Evolutionary conservation across 2,888 invertebrate species (phyloP), one percentile per base, ranked within the genome.

Genomic region (Pandemis heparana): DNA sequence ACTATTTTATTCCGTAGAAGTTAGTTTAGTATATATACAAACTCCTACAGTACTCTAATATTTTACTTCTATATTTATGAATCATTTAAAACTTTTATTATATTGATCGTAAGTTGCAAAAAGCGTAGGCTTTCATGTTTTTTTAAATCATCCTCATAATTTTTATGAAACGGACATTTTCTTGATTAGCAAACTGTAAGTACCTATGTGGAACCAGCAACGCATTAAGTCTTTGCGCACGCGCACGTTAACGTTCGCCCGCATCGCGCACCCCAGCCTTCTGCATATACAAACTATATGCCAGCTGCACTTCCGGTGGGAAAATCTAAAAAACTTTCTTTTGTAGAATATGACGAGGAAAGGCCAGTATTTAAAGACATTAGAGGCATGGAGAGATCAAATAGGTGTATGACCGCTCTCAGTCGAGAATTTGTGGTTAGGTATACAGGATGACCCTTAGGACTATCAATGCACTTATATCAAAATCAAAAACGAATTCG

Each of bases 231-330:
- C 38, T 18, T 14, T 65, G 65, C 74, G 60, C 70, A n/a, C 18
- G 59, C 70, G 74, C 48, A 67, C 62, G 61, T 69, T 70, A 74
- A 70, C 74, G 70, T 51, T 74, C 70, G 74, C 74, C 74, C 74
- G 74, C 74, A 74, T 74, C 48, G 63, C 66, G 69, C 74, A 74
- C 74, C 74, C 74, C 74, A 65, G 46, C 60, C 68, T 60, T 60
- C 66, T 43, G 46, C 43, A 70, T 48, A 69, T 73, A 38, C 69
- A 18, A 53, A 53, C 62, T 70, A 69, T 71, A 62, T 76, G 63
- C 65, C 18, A 75, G 77, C 75, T 76, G 75, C 75, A 70, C 74
- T 77, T 77, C 77, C 77, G 75, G 75, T 77, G 77, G 77, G 75
- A 77, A 77, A 77, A 73, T 74, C 48, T 65, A 67, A 69, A 70